Conservation (phyloP, 2,113 vertebrate species). For the Harpagus bidentatus region DNA sequence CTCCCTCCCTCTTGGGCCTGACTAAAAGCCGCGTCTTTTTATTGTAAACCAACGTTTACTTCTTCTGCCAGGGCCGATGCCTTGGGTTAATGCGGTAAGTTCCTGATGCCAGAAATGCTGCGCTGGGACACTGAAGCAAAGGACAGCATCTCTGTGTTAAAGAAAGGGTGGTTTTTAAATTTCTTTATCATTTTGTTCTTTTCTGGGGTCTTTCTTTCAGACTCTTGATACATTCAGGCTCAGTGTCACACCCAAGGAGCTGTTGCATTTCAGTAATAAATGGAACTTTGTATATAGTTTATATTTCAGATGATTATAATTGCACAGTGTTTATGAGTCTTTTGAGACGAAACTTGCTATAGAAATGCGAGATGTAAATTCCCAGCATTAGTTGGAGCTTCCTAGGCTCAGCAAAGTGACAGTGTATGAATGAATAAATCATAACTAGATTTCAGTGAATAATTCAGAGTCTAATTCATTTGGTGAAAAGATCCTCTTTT, state of each 20-base stretch:
- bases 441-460: conserved; percentile 27
- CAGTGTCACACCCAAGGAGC: neutral
- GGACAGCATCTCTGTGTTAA: neutral
- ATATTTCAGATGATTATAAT: conserved; percentile 35
- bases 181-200: neutral
- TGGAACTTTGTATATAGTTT: neutral
- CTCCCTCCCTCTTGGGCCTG: neutral
- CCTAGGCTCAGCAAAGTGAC: conserved; percentile 19
- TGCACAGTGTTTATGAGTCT: neutral
- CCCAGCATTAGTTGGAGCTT: conserved; percentile 2
- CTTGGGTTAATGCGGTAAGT: neutral
- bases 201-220: neutral
- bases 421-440: conserved; percentile 42
- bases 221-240: neutral
- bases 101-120: neutral
- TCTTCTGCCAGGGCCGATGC: neutral
- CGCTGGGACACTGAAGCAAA: neutral
- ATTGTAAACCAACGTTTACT: fast-evolving
- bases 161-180: neutral
- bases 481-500: neutral
- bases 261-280: neutral
- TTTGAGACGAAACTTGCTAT: neutral
- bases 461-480: conserved; percentile 28
- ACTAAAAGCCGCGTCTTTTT: neutral
- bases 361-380: neutral